Percentiles rank a stretch among this genome's conserved stretches.
phyloP scores from a whole-genome alignment of 2,113 vertebrate species.

The Jaculus jaculus region DNA sequence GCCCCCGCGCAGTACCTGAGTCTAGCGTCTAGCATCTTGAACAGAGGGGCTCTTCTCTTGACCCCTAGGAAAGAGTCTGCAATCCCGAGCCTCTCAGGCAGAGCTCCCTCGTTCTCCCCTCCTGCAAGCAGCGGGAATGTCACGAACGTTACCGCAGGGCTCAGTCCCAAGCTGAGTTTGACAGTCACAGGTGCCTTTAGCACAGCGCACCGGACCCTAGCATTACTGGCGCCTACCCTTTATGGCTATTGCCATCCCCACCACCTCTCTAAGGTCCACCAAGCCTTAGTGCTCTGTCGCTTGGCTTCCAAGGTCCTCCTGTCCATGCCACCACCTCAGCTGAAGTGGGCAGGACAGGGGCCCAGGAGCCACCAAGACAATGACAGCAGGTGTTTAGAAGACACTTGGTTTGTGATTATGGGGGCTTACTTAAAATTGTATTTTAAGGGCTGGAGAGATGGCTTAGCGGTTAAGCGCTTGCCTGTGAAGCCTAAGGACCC shows the following conservation, averaged over 20 bases:
- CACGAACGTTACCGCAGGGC: too few species aligned
- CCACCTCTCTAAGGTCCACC: neutral
- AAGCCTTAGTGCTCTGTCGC: neutral
- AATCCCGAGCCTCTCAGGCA: fast-evolving
- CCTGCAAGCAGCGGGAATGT: neutral
- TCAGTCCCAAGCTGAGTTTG: neutral
- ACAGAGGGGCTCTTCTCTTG: neutral
- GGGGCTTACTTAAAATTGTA: neutral
- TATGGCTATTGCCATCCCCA: too few species aligned
- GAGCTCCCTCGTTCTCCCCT: neutral
- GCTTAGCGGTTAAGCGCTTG: too few species aligned
- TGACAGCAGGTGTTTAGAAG: neutral
- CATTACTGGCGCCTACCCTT: fast-evolving
- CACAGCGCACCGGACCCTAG: neutral
- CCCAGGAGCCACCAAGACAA: fast-evolving
- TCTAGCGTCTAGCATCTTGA: neutral
- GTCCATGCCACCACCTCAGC: neutral
- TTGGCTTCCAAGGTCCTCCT: neutral
- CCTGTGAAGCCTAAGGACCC: too few species aligned
- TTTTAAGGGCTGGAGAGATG: too few species aligned
- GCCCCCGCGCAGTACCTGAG: too few species aligned
- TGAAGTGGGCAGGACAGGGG: neutral
- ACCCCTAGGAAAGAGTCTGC: neutral
- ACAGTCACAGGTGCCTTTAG: fast-evolving
- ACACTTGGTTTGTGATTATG: neutral